phyloP scores from a whole-genome alignment of 2,888 invertebrate genomes.

The Drosophila differens region DNA sequence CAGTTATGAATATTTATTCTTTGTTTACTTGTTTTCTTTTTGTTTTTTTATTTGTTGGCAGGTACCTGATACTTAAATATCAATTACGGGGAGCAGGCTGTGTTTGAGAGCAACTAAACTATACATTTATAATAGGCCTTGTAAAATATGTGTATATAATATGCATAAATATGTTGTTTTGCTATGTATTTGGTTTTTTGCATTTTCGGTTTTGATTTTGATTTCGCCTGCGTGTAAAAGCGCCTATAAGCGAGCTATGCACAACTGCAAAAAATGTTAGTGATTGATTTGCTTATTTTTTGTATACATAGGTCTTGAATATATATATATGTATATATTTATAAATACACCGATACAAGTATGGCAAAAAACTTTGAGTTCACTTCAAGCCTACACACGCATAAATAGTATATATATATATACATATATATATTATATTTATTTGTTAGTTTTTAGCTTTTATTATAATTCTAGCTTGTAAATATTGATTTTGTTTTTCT shows the following conservation, averaged over 20 bases:
- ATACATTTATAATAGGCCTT: constrained; percentile 18
- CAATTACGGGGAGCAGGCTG: constrained; percentile 52
- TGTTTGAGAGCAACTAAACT: constrained; percentile 55
- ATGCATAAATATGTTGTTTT: constrained; percentile 40
- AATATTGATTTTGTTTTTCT: constrained; percentile 49
- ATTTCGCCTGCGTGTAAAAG: constrained; percentile 76
- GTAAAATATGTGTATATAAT: constrained; percentile 28
- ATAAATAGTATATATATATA: constrained; percentile 49
- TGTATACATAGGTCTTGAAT: constrained; percentile 39
- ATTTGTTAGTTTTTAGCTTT: constrained; percentile 27
- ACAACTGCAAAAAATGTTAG: constrained; percentile 69
- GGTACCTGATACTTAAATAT: constrained; percentile 80
- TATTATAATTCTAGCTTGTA: constrained; percentile 61
- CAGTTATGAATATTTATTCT: constrained; percentile 36
- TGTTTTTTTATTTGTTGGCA: constrained; percentile 47
- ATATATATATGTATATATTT: constrained; percentile 47
- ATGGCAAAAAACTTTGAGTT: constrained; percentile 66
- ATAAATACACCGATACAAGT: constrained; percentile 66
- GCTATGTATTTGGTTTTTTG: constrained; percentile 12
- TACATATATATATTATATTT: constrained; percentile 22
- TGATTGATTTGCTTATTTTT: constrained; percentile 54
- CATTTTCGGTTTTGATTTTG: not conserved
- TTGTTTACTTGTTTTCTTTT: constrained; percentile 16
- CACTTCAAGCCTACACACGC: constrained; percentile 73
- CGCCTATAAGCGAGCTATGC: constrained; percentile 77